Evolutionary conservation across 2,888 invertebrate genomes (phyloP).

Genomic region (Metellina segmentata): DNA sequence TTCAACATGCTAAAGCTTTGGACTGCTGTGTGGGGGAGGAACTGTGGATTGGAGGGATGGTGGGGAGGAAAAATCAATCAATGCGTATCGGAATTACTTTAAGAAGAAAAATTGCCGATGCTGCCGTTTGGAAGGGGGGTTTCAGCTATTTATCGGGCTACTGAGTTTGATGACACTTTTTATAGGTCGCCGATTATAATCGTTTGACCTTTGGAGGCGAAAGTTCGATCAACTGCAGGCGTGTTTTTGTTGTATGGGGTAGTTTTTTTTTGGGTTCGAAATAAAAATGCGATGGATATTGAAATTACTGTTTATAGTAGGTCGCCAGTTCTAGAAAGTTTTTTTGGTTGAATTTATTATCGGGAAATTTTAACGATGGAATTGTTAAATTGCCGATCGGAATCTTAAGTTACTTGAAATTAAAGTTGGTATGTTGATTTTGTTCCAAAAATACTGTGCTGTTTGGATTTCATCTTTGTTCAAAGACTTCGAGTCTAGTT

Average conservation of each 20-base stretch:
- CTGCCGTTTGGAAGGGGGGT: background rate
- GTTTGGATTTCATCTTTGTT: no score
- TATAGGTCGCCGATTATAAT: constrained; percentile 51
- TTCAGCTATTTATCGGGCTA: constrained; percentile 57
- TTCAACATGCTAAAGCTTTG: constrained; percentile 42
- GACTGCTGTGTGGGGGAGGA: background rate
- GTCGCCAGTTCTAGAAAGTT: no score
- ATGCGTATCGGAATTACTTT: constrained; percentile 70
- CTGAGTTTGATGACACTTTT: constrained; percentile 66
- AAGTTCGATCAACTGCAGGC: constrained; percentile 5
- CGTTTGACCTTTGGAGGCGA: constrained; percentile 47
- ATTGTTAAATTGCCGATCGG: no score
- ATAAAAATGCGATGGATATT: background rate
- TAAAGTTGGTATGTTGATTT: no score
- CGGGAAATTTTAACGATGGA: no score
- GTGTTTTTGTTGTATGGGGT: background rate
- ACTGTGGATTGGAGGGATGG: background rate
- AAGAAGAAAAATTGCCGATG: constrained; percentile 38
- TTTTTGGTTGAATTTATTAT: no score
- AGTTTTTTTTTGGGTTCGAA: background rate
- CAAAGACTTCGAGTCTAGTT: no score
- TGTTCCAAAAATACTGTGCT: no score
- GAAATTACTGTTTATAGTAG: background rate
- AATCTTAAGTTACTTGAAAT: no score
- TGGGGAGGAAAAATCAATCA: constrained; percentile 55